Base-by-base conservation (phyloP, 2,113 vertebrate species). In the Oreocharis arfaki region DNA sequence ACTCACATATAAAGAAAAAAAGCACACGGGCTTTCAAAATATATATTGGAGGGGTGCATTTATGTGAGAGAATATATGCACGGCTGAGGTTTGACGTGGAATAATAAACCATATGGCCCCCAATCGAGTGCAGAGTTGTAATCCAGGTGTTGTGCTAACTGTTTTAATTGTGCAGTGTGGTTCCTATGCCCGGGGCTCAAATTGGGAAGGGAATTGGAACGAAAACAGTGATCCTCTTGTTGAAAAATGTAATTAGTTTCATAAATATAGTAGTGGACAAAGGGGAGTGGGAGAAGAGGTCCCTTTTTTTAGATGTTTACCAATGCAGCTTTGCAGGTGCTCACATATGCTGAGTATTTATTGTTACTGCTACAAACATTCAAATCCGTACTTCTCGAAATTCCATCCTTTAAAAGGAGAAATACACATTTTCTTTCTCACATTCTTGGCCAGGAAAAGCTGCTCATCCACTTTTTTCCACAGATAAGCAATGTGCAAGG, bases 71-170 rank as follows among this genome's bases (percentile, higher is more conserved):
- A 84, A 69, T 84, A 49, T 49, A 37, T 88, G 68, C 44, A 20
- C 74, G 83, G 79, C 70, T 86, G 21, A 59, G 27, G 71, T 78
- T 95, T 90, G 92, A 89, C 2, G 17, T 92, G 82, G 68, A 84
- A 71, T 92, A 93, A 84, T 78, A 49, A 67, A 95, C 81, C 95
- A 94, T 91, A 71, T 93, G 95, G 96, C 93, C 92, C 81, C 60
- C 5, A 5, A 3, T 16, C 52, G 60, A 95, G 85, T 75, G 92
- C 85, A 74, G 85, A 96, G 90, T 87, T 94, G 70, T 88, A 96
- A 94, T 96, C 93, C 95, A 96, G 96, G 96, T 97, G 96, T 95
- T 93, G 71, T 93, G 92, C 64, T 92, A 95, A 96, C 80, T 95
- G 95, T 83, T 96, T 93, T 97, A 96, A 97, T 96, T 95, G 93